These are phyloP conservation scores for Linepithema humile DNA, from an alignment of 1,140 invertebrate species.

Conservation along the genomic window DNA sequence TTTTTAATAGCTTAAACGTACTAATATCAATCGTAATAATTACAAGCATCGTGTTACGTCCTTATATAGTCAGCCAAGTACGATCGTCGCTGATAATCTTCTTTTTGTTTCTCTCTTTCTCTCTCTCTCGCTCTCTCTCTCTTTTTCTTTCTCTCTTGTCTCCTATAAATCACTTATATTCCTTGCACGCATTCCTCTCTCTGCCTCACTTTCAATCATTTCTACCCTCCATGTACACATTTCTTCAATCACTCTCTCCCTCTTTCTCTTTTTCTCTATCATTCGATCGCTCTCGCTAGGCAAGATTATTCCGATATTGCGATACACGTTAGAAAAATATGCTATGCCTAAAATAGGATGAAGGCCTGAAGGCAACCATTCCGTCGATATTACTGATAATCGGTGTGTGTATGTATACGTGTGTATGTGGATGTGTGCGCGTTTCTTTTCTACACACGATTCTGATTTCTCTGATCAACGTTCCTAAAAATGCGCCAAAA, in stretches of 20 bases:
- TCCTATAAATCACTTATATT: constrained; percentile 47
- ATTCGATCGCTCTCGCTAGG: constrained; percentile 78
- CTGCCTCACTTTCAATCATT: constrained; percentile 34
- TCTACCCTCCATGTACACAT: constrained; percentile 18
- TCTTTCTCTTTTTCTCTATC: constrained; percentile 69
- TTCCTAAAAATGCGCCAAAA: constrained; percentile 53
- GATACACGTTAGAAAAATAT: constrained; percentile 85
- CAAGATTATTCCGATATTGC: constrained; percentile 82
- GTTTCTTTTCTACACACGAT: constrained; percentile 32
- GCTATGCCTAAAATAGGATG: constrained; percentile 85
- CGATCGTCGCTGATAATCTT: constrained; percentile 74
- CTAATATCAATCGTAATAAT: constrained; percentile 84
- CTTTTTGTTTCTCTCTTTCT: constrained; percentile 64
- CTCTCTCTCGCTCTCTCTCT: too few relatives aligned
- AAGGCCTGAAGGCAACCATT: constrained; percentile 84
- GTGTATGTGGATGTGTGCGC: constrained; percentile 46
- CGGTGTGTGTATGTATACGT: constrained; percentile 55
- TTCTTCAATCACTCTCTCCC: constrained; percentile 46
- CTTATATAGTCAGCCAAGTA: constrained; percentile 81
- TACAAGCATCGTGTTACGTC: constrained; percentile 84
- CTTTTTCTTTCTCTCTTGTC: constrained; percentile 68
- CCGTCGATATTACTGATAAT: constrained; percentile 82
- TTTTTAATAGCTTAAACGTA: constrained; percentile 83
- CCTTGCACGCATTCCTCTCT: constrained; percentile 13
- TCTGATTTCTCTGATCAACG: constrained; percentile 46